These are phyloP conservation scores for Chiroxiphia lanceolata DNA, from an alignment of 2,797 vertebrate species.

Conservation along the genomic window DNA sequence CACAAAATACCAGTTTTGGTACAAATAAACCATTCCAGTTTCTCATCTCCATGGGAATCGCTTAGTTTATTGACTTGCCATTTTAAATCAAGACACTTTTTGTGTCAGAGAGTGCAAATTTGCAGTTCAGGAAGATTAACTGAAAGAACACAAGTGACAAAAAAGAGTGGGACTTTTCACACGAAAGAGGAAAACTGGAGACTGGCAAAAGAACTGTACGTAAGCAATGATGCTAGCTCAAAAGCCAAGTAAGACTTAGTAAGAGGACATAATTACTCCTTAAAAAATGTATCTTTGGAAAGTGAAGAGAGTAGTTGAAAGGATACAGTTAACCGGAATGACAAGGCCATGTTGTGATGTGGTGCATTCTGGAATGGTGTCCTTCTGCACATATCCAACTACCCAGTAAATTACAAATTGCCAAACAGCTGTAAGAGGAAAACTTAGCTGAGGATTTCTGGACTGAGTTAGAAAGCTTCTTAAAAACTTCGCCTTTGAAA, in stretches of 20 bases:
- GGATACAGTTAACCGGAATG: not conserved
- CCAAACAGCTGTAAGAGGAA: not conserved
- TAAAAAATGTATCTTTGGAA: not conserved
- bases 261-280: not conserved
- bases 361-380: fast-evolving
- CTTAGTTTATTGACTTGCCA: no score
- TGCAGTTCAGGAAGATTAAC: not conserved
- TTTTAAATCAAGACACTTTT: not conserved
- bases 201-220: fast-evolving
- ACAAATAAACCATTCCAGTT: no score
- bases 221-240: not conserved
- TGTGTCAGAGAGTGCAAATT: not conserved
- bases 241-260: not conserved
- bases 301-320: not conserved
- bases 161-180: not conserved
- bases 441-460: not conserved
- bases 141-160: not conserved
- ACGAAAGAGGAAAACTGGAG: not conserved
- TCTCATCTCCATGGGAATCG: no score
- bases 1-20: no score
- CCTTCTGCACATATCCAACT: fast-evolving
- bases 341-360: not conserved
- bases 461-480: not conserved
- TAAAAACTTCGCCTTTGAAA: not conserved
- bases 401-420: not conserved